Percentiles rank a stretch among this genome's conserved stretches.
Evolutionary conservation across 1,140 invertebrate genomes (phyloP).

Genomic region (Diabrotica virgifera): DNA sequence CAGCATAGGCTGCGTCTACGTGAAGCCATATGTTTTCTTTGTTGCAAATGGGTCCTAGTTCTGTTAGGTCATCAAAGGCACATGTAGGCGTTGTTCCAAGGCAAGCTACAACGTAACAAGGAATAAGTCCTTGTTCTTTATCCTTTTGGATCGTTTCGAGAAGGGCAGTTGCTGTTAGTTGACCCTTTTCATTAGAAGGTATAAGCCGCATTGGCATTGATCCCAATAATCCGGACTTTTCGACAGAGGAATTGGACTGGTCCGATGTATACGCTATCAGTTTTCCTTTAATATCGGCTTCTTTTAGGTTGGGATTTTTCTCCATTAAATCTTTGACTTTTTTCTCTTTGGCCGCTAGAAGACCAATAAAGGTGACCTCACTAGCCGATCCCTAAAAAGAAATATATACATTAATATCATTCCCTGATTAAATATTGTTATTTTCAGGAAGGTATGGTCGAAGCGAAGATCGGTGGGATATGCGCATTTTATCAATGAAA

Average conservation of each 20-base stretch:
- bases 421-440: too few species aligned
- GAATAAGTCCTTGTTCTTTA: slow-evolving; percentile 67
- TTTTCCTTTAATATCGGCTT: slow-evolving; percentile 68
- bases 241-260: slow-evolving; percentile 90
- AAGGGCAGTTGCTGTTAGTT: slow-evolving; percentile 69
- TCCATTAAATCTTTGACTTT: slow-evolving; percentile 58
- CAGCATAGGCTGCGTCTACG: slow-evolving; percentile 87
- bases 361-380: slow-evolving; percentile 80
- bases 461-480: too few species aligned
- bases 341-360: slow-evolving; percentile 79
- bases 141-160: slow-evolving; percentile 74
- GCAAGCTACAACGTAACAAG: slow-evolving; percentile 79
- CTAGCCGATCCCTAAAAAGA: slow-evolving; percentile 80
- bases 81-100: slow-evolving; percentile 92
- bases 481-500: too few species aligned
- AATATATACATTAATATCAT: neutral
- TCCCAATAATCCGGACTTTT: slow-evolving; percentile 79
- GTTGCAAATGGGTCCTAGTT: slow-evolving; percentile 79
- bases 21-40: slow-evolving; percentile 79
- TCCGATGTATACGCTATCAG: slow-evolving; percentile 85
- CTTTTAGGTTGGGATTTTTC: slow-evolving; percentile 61
- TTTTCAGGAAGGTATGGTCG: too few species aligned
- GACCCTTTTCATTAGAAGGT: slow-evolving; percentile 68
- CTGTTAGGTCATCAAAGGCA: slow-evolving; percentile 83
- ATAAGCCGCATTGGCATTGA: slow-evolving; percentile 80